Conservation (phyloP, 2,888 invertebrate species). For the Glomeris marginata region DNA sequence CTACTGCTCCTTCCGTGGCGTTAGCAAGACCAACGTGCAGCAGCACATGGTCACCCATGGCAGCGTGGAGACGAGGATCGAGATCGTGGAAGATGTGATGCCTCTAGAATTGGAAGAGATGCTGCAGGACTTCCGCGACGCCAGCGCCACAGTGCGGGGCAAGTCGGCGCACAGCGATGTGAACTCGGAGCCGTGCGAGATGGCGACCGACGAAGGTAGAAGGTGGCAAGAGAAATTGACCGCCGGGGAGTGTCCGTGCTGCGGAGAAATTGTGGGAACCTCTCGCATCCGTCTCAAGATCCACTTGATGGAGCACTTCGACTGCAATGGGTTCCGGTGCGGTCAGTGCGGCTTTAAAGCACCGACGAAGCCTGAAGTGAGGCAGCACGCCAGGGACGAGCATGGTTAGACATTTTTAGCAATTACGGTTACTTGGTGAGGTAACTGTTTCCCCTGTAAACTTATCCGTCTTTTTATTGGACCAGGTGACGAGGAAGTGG, state of each 20-base stretch:
- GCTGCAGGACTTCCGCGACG: conserved; percentile 4
- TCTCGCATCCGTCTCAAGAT: conserved; percentile 3
- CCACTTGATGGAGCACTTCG: conserved; percentile 13
- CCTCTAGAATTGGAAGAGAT: conserved; percentile 11
- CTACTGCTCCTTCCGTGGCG: conserved; percentile 13
- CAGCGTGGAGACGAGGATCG: conserved; percentile 1
- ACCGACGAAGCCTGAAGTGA: conserved; percentile 1
- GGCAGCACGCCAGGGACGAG: neutral
- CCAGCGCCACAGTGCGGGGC: neutral
- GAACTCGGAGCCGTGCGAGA: neutral
- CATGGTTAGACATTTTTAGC: no score
- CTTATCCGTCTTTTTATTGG: no score
- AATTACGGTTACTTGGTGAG: no score
- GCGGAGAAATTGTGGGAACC: conserved; percentile 3
- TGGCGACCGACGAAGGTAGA: conserved; percentile 9
- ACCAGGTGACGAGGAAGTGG: neutral
- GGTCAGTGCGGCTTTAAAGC: conserved; percentile 7
- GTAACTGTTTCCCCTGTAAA: no score
- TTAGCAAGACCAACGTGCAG: conserved; percentile 10
- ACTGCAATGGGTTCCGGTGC: conserved; percentile 6
- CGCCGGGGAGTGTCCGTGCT: conserved; percentile 12
- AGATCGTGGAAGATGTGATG: conserved; percentile 9
- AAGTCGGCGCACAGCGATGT: neutral
- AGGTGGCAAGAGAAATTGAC: conserved; percentile 9
- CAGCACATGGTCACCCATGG: conserved; percentile 12